Evolutionary conservation across 1,140 invertebrate genomes (phyloP).

Genomic region (Glossosoma conforme): DNA sequence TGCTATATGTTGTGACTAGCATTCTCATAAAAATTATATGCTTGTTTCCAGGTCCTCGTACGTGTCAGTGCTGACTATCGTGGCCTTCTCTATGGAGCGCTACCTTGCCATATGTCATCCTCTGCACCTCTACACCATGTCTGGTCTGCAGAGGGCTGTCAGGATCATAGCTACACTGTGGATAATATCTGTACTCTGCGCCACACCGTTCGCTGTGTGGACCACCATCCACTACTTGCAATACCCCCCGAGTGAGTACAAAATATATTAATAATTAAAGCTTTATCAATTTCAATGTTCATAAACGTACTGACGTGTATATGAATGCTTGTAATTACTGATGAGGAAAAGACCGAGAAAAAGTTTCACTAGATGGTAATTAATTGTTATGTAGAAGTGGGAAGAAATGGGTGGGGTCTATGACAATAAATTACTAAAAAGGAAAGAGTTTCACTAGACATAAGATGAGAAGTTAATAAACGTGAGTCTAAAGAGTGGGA

Average conservation of each 20-base stretch:
- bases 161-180: constrained; percentile 76
- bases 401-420: not conserved
- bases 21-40: too few relatives aligned
- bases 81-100: constrained; percentile 79
- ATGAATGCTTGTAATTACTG: too few relatives aligned
- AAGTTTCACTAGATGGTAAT: not conserved
- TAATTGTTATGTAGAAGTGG: not conserved
- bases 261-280: not conserved
- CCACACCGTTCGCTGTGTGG: constrained; percentile 72
- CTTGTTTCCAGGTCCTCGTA: constrained; percentile 67
- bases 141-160: constrained; percentile 72
- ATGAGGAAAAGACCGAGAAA: not conserved
- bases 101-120: constrained; percentile 93
- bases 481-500: too few relatives aligned
- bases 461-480: too few relatives aligned
- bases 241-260: constrained; percentile 59
- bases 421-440: not conserved
- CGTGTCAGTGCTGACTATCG: constrained; percentile 86
- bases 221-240: constrained; percentile 65
- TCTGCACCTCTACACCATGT: constrained; percentile 71
- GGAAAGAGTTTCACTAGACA: too few relatives aligned
- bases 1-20: too few relatives aligned
- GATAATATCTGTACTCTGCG: constrained; percentile 68
- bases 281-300: too few relatives aligned
- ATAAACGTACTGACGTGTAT: too few relatives aligned